Evolutionary conservation across 2,888 invertebrate genomes (phyloP), one percentile per base, ranked within the genome.

Genomic region (Falcaria lacertinaria): DNA sequence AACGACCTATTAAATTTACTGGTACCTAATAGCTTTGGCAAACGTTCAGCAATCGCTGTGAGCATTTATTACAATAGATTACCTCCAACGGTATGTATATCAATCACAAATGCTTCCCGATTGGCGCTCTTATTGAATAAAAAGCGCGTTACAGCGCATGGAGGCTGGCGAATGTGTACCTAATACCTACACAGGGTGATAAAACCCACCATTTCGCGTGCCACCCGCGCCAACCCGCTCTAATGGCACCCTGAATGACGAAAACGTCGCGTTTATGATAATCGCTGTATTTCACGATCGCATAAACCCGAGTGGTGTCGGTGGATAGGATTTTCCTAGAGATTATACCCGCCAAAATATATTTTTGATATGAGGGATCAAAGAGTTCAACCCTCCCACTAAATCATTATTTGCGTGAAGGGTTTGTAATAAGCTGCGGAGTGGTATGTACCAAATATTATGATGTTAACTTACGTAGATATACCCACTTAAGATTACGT

Each of bases 261-360:
- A 76, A 79, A 82, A 75, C 66, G 77, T 64, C 69, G 60, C 74
- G 73, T 83, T 84, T 83, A 83, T 80, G 84, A 80, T 81, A 82
- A 84, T 82, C 75, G 70, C 62, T 61, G 73, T 75, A 81, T 80
- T 81, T 79, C 74, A 77, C 72, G 72, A 74, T 63, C 69, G 60
- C 64, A 72, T 81, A 80, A 80, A 75, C 67, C 63, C 67, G 59
- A 68, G 60, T 59, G 64, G 58, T 57, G 60, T 57, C 59, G 61
- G 52, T 43, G 62, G 60, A 64, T 66, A 60, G 64, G 67, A 73
- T 72, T 71, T 69, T 69, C 54, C 57, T 57, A 54, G 53, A 52
- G 59, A 71, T 70, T 65, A 68, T 64, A 57, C 52, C 42, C 48
- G 48, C 45, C 57, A 60, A 28, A 58, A 57, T 53, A 57, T 57